Evolutionary conservation across 2,797 vertebrate species (phyloP), one percentile per base, ranked within the genome.

Genomic region (Catamblyrhynchus diadema): DNA sequence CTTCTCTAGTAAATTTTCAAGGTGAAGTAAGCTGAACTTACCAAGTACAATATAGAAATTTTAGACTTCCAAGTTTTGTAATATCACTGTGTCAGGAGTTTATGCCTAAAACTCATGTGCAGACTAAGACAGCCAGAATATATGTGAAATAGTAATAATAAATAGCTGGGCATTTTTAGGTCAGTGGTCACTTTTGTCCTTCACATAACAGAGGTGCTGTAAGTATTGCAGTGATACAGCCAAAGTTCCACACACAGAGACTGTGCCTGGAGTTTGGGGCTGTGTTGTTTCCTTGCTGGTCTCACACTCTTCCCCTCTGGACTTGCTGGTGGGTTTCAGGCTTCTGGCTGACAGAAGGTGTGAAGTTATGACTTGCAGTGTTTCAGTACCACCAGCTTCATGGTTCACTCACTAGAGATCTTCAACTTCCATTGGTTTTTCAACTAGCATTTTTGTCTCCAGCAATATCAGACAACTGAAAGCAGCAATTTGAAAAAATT

Each of bases 401-500:
- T 19, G 30, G 59, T 30, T 21, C n/a, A 5, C 62, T 72, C 48
- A 17, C 50, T 77, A 44, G 60, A 28, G 41, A 56, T 50, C 41
- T 77, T 94, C 70, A 72, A 9, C 12, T 71, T 83, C 23, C 22
- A 2, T 6, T 80, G 60, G 18, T 85, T 87, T 90, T 94, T 90
- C 42, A 81, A 1, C 14, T 35, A 37, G 42, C 18, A 0, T 32
- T 88, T 28, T 71, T n/a, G 80, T 75, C 27, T 71, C 30, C 80
- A 59, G 79, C 18, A 21, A 61, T 4, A 4, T 81, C 77, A 79
- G 59, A 84, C 57, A 89, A 69, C 64, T 54, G 25, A 62, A 94
- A 95, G 71, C 70, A 94, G 51, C 84, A 80, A 41, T 86, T 94
- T 71, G 33, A 92, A 87, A 87, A 95, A 97, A 84, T 61, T 69